Conservation (phyloP, 1,140 invertebrate genomes). For the Protaetia brevitarsis region DNA sequence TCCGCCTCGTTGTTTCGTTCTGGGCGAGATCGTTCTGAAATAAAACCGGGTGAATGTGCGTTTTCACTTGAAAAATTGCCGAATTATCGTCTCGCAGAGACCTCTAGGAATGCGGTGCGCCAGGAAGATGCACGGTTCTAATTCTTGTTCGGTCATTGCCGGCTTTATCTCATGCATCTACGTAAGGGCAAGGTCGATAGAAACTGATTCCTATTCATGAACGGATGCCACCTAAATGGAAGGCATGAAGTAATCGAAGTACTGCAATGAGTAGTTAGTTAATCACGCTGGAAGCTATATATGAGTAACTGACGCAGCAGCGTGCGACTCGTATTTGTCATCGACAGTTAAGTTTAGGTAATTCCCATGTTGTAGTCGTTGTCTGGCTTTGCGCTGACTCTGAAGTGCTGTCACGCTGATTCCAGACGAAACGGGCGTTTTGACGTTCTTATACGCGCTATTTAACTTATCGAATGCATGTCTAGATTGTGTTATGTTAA, state of each 20-base stretch:
- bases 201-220: no score
- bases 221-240: no score
- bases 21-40: constrained; percentile 39
- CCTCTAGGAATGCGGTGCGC: background rate
- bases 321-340: constrained; percentile 26
- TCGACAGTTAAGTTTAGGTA: constrained; percentile 10
- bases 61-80: constrained; percentile 32
- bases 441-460: constrained; percentile 32
- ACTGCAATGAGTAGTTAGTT: no score
- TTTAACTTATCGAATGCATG: constrained; percentile 35
- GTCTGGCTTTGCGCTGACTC: background rate
- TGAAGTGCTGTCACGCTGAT: constrained; percentile 29
- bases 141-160: background rate
- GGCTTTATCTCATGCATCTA: background rate
- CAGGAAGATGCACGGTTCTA: background rate
- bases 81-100: constrained; percentile 26
- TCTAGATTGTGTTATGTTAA: constrained; percentile 27
- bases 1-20: no score
- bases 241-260: no score
- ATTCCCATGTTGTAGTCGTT: no score
- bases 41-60: constrained; percentile 40
- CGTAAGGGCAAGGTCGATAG: background rate
- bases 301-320: constrained; percentile 30
- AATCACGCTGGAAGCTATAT: constrained; percentile 29
- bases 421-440: constrained; percentile 30